Evolutionary conservation across 2,113 vertebrate species (phyloP), one percentile per base, ranked within the genome.

Genomic region (Prunella fulvescens): DNA sequence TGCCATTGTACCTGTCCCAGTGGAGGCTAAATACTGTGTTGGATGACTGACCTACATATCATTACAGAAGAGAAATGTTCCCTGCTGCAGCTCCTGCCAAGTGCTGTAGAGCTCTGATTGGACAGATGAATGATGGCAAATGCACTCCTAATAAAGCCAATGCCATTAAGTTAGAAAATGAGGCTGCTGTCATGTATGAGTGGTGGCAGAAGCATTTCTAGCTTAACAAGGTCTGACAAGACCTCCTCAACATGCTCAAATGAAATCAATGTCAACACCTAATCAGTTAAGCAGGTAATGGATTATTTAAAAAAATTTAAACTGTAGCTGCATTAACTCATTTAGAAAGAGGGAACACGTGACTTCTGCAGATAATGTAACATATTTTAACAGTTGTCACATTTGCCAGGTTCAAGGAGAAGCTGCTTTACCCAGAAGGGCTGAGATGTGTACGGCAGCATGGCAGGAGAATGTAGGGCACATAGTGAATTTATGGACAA

Each of bases 11-110:
- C 91, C 95, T 95, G 88, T 88, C 92, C 77, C 92, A 83, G 57
- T 10, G 88, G 85, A 93, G 60, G 67, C 92, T 86, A 81, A 92
- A 88, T 74, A 85, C 66, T 74, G 35, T 57, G 62, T 94, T 93
- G 80, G 88, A 82, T 94, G 92, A 92, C 76, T 97, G 95, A 97
- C 96, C 93, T 96, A 96, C 89, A 94, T 96, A 96, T 93, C 77
- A 88, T 90, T 94, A 81, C 83, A 92, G 81, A 81, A 90, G 88
- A 94, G 71, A 87, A 96, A 96, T 77, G 65, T 62, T 95, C 72
- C 53, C 77, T 65, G 89, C 71, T 86, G 61, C 57, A 64, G 58
- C 65, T 94, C 92, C 94, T 96, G 96, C 93, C 93, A 94, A 96
- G 79, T 79, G 58, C 82, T 73, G 35, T 85, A 90, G 89, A 90